phyloP scores from a whole-genome alignment of 2,888 invertebrate genomes.

The Epinotia brunnichana region DNA sequence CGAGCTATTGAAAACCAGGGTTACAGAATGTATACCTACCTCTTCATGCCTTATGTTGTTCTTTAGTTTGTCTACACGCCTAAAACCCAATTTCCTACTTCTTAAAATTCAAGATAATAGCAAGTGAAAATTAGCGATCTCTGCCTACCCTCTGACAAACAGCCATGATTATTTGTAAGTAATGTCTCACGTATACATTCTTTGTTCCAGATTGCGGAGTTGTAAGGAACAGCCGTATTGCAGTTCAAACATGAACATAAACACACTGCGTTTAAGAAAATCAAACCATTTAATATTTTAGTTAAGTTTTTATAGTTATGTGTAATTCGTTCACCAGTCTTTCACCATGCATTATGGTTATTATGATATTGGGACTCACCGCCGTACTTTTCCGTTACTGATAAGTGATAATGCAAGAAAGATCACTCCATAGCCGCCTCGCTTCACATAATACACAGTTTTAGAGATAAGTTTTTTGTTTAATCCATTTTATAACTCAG shows the following conservation, averaged over 20 bases:
- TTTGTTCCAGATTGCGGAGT: conserved; percentile 37
- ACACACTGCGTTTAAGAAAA: conserved; percentile 38
- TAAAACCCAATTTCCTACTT: too few relatives aligned
- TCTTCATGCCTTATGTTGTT: too few relatives aligned
- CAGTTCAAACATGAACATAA: conserved; percentile 25
- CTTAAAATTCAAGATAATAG: too few relatives aligned
- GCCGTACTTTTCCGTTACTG: conserved; percentile 42
- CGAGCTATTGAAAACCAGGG: too few relatives aligned
- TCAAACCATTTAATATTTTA: conserved; percentile 42
- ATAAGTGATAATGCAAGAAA: conserved; percentile 7
- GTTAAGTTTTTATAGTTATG: conserved; percentile 33
- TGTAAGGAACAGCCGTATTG: conserved; percentile 20
- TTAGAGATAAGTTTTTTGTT: conserved; percentile 43
- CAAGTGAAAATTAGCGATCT: too few relatives aligned
- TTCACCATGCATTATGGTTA: conserved; percentile 19
- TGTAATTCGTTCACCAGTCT: conserved; percentile 44
- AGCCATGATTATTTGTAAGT: neutral
- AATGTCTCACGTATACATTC: neutral
- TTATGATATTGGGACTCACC: too few relatives aligned
- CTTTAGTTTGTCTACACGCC: too few relatives aligned
- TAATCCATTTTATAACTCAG: conserved; percentile 32
- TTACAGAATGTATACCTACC: too few relatives aligned
- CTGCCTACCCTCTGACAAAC: too few relatives aligned
- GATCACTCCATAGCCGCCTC: conserved; percentile 11
- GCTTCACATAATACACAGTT: conserved; percentile 29